Evolutionary conservation across 2,888 invertebrate genomes (phyloP), one percentile per base, ranked within the genome.

Genomic region (Bellardia bayeri): DNA sequence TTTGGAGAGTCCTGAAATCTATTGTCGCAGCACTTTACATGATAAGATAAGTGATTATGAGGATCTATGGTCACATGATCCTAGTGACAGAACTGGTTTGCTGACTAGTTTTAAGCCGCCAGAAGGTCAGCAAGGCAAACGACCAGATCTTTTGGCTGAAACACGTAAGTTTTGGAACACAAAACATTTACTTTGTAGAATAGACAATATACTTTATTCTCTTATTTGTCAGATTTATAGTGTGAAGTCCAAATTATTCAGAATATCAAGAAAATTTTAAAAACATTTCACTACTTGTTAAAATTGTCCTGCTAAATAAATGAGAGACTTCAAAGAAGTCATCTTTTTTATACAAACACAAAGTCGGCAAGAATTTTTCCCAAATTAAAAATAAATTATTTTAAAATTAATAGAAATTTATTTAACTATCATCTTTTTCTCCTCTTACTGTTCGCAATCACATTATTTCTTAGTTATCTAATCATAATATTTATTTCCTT

Each of bases 21-120:
- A 98, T 91, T 98, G 97, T 92, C 95, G 97, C 90, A 98, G 98
- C 93, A 97, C 97, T 1, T 95, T 98, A 49, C 97, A 97, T 88
- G 98, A 98, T 92, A 98, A 98, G 94, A 96, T 97, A 66, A 98
- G 98, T 90, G 98, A 98, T 94, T 98, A 98, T 92, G 98, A 98
- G 94, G 98, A 98, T 92, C 96, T 98, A 90, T 98, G 98, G 98
- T 96, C 96, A 88, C 95, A 96, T 78, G 96, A 96, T 87, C 95
- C 89, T 90, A 94, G 90, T 94, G 94, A 94, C 86, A 94, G 95
- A 88, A 95, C 95, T 13, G 95, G 95, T 88, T 94, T 95, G 88
- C 66, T 94, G 37, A 92, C 92, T 40, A 94, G 93, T 88, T 94
- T 94, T 88, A 92, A 93, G 78, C 94, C 94, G 0, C 83, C 89